Evolutionary conservation across 2,797 vertebrate species (phyloP).

Genomic region (Tokudaia muenninki): DNA sequence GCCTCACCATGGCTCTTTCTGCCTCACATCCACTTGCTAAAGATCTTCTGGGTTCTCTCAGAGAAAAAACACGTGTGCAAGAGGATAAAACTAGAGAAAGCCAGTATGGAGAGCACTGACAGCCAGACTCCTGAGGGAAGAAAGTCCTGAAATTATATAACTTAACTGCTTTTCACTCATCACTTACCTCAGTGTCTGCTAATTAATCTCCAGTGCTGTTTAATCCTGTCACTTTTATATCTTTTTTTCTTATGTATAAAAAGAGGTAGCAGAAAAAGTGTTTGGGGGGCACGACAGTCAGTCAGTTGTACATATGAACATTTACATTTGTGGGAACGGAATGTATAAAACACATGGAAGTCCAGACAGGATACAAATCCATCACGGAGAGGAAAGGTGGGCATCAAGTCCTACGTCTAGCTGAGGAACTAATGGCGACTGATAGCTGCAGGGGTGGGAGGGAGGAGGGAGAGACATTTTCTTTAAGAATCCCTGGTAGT

Average conservation of each 20-base stretch:
- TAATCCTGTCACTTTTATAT: not conserved
- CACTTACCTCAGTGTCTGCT: not conserved
- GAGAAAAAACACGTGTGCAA: not conserved
- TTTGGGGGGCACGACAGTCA: not conserved
- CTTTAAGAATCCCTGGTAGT: not conserved
- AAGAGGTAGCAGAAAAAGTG: not conserved
- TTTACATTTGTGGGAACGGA: not conserved
- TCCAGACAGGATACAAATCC: not conserved
- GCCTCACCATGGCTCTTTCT: not conserved
- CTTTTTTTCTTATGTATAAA: not conserved
- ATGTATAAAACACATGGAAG: not conserved
- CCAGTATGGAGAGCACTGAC: not conserved
- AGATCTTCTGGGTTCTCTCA: not conserved
- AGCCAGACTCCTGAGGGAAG: not conserved
- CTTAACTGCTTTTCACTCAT: not conserved
- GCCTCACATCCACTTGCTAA: not conserved
- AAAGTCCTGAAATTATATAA: not conserved
- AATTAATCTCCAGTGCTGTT: not conserved
- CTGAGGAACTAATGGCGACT: not conserved
- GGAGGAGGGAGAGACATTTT: not conserved
- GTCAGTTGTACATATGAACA: not conserved
- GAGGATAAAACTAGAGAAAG: not conserved
- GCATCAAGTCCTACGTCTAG: not conserved
- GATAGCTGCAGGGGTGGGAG: not conserved
- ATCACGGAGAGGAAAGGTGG: not conserved